These are phyloP conservation scores for Scophthalmus maximus DNA, from an alignment of 2,113 vertebrate genomes.

Conservation along the genomic window DNA sequence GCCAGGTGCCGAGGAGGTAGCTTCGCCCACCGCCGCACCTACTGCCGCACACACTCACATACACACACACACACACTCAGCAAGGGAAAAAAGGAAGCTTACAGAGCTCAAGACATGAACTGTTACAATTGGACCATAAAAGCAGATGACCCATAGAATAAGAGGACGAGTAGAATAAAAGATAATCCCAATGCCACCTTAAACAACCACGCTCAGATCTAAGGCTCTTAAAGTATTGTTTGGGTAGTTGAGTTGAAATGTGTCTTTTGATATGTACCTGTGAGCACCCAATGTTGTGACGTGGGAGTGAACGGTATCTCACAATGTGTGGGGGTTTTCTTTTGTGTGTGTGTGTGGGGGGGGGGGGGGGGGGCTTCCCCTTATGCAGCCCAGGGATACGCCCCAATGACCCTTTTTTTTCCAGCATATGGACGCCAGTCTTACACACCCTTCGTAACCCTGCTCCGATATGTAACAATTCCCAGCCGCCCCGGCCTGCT, in stretches of 20 bases:
- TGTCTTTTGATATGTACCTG: not conserved
- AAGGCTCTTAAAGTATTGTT: not conserved
- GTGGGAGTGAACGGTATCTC: conserved; percentile 4
- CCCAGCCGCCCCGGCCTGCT: not conserved
- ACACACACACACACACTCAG: no score
- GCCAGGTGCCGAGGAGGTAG: no score
- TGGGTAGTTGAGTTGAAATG: not conserved
- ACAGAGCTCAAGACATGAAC: no score
- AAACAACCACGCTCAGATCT: not conserved
- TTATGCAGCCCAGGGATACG: conserved; percentile 26
- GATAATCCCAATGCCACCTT: no score
- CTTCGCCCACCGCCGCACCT: no score
- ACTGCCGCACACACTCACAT: no score
- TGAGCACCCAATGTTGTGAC: not conserved
- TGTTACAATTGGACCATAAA: conserved; percentile 5
- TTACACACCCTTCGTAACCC: not conserved
- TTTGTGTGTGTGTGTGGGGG: not conserved
- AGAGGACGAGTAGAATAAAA: not conserved
- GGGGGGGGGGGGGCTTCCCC: conserved; percentile 19
- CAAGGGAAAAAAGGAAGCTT: no score
- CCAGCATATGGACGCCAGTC: not conserved
- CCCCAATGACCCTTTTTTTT: not conserved
- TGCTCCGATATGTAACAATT: conserved; percentile 9
- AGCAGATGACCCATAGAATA: not conserved
- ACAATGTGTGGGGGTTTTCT: conserved; percentile 14